Evolutionary conservation across 2,113 vertebrate genomes (phyloP).

Genomic region (Oreochromis aureus): DNA sequence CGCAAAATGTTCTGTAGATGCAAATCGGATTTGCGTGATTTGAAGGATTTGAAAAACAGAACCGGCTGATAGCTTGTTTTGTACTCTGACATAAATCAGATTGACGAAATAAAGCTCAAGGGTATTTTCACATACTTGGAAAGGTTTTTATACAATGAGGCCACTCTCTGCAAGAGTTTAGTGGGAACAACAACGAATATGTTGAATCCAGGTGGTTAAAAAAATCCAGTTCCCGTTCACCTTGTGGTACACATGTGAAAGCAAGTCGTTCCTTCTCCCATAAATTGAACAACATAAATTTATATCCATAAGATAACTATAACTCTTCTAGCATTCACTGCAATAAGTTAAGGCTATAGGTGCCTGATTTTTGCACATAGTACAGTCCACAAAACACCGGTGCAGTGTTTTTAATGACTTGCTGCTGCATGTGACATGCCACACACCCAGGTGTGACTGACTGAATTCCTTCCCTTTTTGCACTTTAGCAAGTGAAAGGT

Average conservation of each 20-base stretch:
- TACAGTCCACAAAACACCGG: neutral
- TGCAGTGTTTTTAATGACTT: neutral
- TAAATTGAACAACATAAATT: neutral
- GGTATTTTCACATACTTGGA: neutral
- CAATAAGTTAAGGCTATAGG: neutral
- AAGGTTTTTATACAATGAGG: neutral
- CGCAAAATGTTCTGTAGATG: neutral
- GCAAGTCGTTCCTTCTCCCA: neutral
- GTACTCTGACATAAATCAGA: neutral
- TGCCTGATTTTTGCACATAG: neutral
- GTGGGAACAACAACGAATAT: neutral
- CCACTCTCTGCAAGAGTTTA: neutral
- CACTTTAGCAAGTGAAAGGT: neutral
- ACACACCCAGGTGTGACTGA: neutral
- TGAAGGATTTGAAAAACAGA: neutral
- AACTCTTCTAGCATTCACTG: neutral
- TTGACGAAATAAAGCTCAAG: neutral
- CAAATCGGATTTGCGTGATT: neutral
- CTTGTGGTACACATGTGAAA: neutral
- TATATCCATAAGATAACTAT: neutral
- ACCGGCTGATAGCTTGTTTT: neutral
- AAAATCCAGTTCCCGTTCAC: neutral
- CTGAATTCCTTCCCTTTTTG: neutral
- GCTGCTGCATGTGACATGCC: neutral
- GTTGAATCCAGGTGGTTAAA: neutral